Percentiles rank a stretch among this genome's conserved stretches.
Conservation (phyloP, 2,888 invertebrate species). For the Andrena bucephala region DNA sequence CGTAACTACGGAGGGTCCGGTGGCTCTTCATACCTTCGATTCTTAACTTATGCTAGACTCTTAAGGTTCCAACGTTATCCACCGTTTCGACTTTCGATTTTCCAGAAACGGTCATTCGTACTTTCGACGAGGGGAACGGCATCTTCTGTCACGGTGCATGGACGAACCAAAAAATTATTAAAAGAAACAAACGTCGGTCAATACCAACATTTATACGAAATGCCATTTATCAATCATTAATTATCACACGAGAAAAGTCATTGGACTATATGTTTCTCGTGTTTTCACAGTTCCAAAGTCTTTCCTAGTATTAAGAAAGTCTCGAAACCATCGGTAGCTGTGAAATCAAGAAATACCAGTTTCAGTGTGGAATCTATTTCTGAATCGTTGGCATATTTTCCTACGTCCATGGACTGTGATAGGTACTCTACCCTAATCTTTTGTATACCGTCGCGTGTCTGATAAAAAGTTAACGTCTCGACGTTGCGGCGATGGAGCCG, state of each 20-base stretch:
- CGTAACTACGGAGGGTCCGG: conserved; percentile 40
- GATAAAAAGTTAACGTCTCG: conserved; percentile 20
- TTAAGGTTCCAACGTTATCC: conserved; percentile 41
- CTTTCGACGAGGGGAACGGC: conserved; percentile 7
- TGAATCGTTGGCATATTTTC: conserved; percentile 9
- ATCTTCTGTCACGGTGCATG: conserved; percentile 15
- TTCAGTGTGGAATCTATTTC: not conserved
- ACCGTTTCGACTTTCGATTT: conserved; percentile 22
- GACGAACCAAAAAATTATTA: conserved; percentile 2
- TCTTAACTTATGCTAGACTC: conserved; percentile 54
- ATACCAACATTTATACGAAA: not conserved
- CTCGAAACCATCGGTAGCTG: not conserved
- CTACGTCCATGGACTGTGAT: conserved; percentile 18
- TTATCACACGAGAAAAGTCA: not conserved
- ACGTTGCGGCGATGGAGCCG: conserved; percentile 16
- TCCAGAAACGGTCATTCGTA: conserved; percentile 30
- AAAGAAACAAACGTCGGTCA: not conserved
- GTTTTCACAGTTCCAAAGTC: not conserved
- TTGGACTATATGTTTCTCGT: not conserved
- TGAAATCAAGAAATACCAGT: not conserved
- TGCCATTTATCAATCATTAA: not conserved
- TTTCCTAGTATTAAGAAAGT: not conserved
- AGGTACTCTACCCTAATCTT: conserved; percentile 1
- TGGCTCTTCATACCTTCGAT: conserved; percentile 31
- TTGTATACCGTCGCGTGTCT: not conserved